phyloP scores from a whole-genome alignment of 2,797 vertebrate genomes.

The Squalus acanthias region DNA sequence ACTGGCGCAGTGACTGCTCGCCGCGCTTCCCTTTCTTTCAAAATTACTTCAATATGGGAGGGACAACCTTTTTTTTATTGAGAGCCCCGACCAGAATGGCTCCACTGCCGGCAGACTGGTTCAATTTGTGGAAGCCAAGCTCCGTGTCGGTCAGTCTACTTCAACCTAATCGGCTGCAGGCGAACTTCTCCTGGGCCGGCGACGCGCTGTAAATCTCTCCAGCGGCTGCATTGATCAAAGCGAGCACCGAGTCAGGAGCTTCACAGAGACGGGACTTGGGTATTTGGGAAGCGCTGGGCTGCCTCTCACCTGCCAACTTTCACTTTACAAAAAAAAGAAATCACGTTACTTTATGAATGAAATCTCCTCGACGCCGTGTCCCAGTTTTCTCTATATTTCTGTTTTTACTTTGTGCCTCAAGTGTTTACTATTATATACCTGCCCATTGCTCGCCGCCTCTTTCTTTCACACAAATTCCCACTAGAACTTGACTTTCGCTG shows the following conservation, averaged over 20 bases:
- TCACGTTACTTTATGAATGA: not conserved
- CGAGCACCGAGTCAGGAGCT: too few species aligned
- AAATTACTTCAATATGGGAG: too few species aligned
- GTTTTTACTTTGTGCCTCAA: not conserved
- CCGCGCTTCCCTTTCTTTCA: too few species aligned
- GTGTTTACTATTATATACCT: not conserved
- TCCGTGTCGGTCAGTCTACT: not conserved
- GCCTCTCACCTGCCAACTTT: not conserved
- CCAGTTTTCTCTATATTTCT: not conserved
- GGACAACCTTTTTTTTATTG: too few species aligned
- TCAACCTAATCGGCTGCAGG: not conserved
- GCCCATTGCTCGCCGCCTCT: not conserved
- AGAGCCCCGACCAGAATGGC: too few species aligned
- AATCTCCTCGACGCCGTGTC: not conserved
- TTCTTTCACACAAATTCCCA: not conserved
- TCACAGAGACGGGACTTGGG: too few species aligned
- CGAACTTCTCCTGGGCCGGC: not conserved
- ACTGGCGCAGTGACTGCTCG: too few species aligned
- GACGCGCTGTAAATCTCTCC: not conserved
- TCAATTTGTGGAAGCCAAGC: not conserved
- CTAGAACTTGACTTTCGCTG: not conserved
- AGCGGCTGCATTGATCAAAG: not conserved
- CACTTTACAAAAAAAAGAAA: not conserved
- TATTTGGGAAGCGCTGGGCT: not conserved
- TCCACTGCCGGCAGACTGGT: too few species aligned